Evolutionary conservation across 2,888 invertebrate genomes (phyloP).

Genomic region (Vesta saturnalis): DNA sequence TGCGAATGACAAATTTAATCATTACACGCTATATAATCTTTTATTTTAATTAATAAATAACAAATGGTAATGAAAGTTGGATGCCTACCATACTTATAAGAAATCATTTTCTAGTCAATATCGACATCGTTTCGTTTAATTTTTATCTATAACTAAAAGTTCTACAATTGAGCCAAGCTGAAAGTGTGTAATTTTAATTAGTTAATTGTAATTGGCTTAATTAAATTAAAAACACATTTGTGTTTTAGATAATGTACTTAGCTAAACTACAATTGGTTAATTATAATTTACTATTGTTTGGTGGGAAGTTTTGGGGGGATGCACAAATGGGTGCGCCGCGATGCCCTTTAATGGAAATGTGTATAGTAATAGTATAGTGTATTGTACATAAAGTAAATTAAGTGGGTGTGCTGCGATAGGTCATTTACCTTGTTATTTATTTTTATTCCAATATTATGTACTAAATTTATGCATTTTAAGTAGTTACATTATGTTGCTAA

Average conservation of each 20-base stretch:
- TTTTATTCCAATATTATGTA: background rate
- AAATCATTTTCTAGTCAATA: too few relatives aligned
- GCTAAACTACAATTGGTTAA: too few relatives aligned
- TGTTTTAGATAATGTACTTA: background rate
- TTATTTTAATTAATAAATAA: too few relatives aligned
- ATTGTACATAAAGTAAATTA: slow-evolving; percentile 11
- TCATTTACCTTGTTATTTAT: slow-evolving; percentile 10
- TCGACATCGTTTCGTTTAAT: too few relatives aligned
- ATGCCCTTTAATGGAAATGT: slow-evolving; percentile 9
- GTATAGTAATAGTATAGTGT: background rate
- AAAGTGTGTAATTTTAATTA: background rate
- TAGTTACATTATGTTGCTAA: too few relatives aligned
- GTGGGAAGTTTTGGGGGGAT: background rate
- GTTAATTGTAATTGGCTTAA: background rate
- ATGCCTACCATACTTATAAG: too few relatives aligned
- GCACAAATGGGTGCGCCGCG: slow-evolving; percentile 6
- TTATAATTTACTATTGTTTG: background rate
- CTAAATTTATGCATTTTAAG: background rate
- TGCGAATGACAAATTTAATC: too few relatives aligned
- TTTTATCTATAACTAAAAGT: too few relatives aligned
- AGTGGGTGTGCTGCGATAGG: slow-evolving; percentile 3
- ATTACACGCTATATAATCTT: too few relatives aligned
- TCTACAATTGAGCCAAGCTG: too few relatives aligned
- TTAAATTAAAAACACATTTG: slow-evolving; percentile 12
- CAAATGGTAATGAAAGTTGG: too few relatives aligned